Evolutionary conservation across 2,888 invertebrate genomes (phyloP).

Genomic region (Patella depressa): DNA sequence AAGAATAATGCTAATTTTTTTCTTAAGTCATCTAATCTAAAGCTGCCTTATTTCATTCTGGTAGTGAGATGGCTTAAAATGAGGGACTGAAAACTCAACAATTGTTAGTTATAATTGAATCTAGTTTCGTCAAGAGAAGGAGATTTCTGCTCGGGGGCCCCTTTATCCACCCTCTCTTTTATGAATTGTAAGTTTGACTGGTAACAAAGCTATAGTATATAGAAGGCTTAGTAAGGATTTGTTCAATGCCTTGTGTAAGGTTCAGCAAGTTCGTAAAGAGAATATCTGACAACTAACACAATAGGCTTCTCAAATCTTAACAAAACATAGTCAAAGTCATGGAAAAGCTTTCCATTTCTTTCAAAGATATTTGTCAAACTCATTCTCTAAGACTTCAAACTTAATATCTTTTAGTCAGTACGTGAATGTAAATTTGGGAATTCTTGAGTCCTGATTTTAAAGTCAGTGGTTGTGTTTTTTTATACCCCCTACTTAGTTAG

Average conservation of each 20-base stretch:
- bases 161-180: conserved; percentile 5
- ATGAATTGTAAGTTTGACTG: neutral
- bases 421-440: too few species aligned
- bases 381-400: neutral
- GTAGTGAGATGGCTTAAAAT: neutral
- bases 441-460: too few species aligned
- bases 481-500: too few species aligned
- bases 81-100: neutral
- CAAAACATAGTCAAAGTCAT: neutral
- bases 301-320: neutral
- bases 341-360: conserved; percentile 7
- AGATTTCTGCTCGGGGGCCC: neutral
- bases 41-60: neutral
- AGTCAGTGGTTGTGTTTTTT: too few species aligned
- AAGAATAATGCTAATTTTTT: neutral
- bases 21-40: neutral
- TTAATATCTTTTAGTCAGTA: neutral
- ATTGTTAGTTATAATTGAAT: conserved; percentile 6
- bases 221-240: conserved; percentile 12
- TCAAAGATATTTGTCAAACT: conserved; percentile 8
- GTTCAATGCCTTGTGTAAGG: conserved; percentile 1
- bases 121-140: conserved; percentile 2
- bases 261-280: conserved; percentile 1
- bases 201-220: conserved; percentile 6
- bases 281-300: neutral